phyloP scores from a whole-genome alignment of 2,113 vertebrate genomes.

The Speoplatyrhinus poulsoni region DNA sequence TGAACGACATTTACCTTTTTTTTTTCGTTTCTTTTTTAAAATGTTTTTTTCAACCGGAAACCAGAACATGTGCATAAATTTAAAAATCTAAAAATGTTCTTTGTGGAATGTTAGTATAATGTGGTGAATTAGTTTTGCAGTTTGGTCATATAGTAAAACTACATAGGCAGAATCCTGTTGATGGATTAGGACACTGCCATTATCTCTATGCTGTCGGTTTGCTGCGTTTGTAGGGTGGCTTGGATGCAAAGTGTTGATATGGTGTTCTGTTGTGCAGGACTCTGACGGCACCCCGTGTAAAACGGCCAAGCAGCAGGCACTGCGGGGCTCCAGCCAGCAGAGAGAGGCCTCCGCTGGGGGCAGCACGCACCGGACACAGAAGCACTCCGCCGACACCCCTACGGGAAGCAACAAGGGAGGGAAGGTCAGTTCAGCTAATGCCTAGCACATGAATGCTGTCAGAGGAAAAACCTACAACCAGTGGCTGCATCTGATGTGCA shows the following conservation, averaged over 20 bases:
- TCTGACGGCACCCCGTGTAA: slow-evolving; percentile 96
- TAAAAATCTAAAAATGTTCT: too few species aligned
- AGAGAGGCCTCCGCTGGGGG: slow-evolving; percentile 80
- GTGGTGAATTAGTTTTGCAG: too few species aligned
- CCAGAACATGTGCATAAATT: too few species aligned
- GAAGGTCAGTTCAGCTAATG: slow-evolving; percentile 79
- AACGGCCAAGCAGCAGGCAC: slow-evolving; percentile 89
- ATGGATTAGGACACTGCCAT: too few species aligned
- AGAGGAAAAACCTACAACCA: neutral
- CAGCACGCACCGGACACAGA: slow-evolving; percentile 69
- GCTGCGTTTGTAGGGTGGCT: neutral
- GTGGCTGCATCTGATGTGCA: too few species aligned
- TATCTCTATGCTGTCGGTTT: too few species aligned
- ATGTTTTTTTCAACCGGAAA: too few species aligned
- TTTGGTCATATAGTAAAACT: too few species aligned
- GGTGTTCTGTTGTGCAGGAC: slow-evolving; percentile 75
- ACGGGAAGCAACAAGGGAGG: slow-evolving; percentile 84
- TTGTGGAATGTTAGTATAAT: too few species aligned
- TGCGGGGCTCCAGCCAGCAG: slow-evolving; percentile 77
- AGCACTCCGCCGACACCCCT: slow-evolving; percentile 66
- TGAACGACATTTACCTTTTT: too few species aligned
- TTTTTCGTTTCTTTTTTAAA: too few species aligned
- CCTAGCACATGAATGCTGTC: neutral
- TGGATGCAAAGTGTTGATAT: neutral
- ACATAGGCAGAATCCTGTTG: too few species aligned